phyloP scores from a whole-genome alignment of 2,113 vertebrate genomes.

The Pimephales promelas region DNA sequence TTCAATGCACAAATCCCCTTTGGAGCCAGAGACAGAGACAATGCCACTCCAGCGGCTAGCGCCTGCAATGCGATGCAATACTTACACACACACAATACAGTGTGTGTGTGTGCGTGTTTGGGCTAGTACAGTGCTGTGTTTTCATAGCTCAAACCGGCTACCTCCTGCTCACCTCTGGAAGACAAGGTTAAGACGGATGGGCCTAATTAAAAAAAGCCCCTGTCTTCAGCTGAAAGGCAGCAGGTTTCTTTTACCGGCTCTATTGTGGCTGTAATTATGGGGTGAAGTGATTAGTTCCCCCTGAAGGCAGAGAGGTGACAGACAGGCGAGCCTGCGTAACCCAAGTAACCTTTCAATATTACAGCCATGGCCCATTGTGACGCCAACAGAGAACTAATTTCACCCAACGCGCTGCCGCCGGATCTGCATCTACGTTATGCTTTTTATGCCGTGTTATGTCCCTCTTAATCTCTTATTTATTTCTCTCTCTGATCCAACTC shows the following conservation, averaged over 20 bases:
- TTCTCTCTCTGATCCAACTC: slow-evolving; percentile 28
- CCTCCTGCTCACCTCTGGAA: slow-evolving; percentile 78
- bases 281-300: slow-evolving; percentile 81
- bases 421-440: slow-evolving; percentile 50
- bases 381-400: slow-evolving; percentile 72
- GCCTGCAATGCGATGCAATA: slow-evolving; percentile 61
- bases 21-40: slow-evolving; percentile 75
- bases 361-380: slow-evolving; percentile 77
- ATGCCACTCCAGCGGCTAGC: slow-evolving; percentile 63
- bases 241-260: slow-evolving; percentile 79
- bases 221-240: slow-evolving; percentile 75
- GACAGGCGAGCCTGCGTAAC: slow-evolving; percentile 79
- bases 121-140: slow-evolving; percentile 68
- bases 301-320: slow-evolving; percentile 80
- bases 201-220: slow-evolving; percentile 80
- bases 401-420: slow-evolving; percentile 58
- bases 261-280: slow-evolving; percentile 83
- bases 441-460: neutral
- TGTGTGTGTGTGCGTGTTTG: slow-evolving; percentile 38
- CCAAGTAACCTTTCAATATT: slow-evolving; percentile 81
- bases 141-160: slow-evolving; percentile 76
- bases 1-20: slow-evolving; percentile 79
- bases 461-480: slow-evolving; percentile 30
- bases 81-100: slow-evolving; percentile 29
- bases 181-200: slow-evolving; percentile 85